Evolutionary conservation across 92 coral and sea anemone species (phyloP).

Genomic region (Zoanthus solanderi): DNA sequence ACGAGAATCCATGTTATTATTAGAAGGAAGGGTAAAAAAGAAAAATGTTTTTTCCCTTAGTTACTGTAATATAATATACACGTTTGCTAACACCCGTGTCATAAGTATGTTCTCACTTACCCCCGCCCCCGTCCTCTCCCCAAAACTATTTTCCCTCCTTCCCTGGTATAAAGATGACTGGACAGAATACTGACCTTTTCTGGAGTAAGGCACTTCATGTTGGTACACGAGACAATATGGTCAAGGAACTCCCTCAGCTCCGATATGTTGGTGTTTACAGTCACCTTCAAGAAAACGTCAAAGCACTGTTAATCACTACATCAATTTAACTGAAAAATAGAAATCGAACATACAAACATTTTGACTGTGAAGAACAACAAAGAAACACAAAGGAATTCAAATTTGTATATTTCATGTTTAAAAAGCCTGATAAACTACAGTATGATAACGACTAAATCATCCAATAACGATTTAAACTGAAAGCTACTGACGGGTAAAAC

Average conservation of each 20-base stretch:
- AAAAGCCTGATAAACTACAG: no score
- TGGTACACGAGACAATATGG: conserved; percentile 92
- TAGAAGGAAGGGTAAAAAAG: no score
- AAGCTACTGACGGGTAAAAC: background rate
- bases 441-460: background rate
- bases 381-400: background rate
- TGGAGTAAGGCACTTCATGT: conserved; percentile 97
- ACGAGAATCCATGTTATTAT: no score
- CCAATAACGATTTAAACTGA: no score
- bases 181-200: conserved; percentile 74
- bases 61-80: no score
- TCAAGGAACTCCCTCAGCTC: conserved; percentile 87
- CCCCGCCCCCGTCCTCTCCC: no score
- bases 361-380: background rate
- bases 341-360: background rate
- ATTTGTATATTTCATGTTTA: background rate
- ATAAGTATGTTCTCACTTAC: no score
- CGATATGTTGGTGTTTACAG: conserved; percentile 95
- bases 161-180: background rate
- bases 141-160: no score
- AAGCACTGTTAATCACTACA: background rate
- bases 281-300: conserved; percentile 70
- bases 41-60: no score
- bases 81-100: no score
- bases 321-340: background rate